These are phyloP conservation scores for Campoplex nolae DNA, from an alignment of 2,888 invertebrate genomes.

Conservation along the genomic window DNA sequence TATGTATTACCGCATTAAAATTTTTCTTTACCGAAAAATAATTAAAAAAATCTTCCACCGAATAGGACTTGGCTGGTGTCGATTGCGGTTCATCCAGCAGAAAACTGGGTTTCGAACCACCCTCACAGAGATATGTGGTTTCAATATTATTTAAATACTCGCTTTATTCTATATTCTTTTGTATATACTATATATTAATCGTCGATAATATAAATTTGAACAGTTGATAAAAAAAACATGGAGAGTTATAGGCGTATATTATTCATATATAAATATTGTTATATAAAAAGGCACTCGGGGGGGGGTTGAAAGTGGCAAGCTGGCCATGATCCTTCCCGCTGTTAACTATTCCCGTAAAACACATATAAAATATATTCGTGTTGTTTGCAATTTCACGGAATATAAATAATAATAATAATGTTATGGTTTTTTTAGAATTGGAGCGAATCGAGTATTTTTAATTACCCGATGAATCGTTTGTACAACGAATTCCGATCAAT, in stretches of 20 bases:
- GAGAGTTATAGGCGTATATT: slow-evolving; percentile 27
- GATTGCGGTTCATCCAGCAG: slow-evolving; percentile 1
- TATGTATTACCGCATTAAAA: not conserved
- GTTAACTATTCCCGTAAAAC: slow-evolving; percentile 43
- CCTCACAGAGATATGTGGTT: slow-evolving; percentile 13
- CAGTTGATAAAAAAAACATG: slow-evolving; percentile 39
- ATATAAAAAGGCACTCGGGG: slow-evolving; percentile 53
- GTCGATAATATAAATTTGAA: slow-evolving; percentile 51
- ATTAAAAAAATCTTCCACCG: slow-evolving; percentile 59
- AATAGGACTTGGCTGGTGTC: slow-evolving; percentile 16
- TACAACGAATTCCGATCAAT: not conserved
- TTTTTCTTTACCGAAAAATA: slow-evolving; percentile 32
- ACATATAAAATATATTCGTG: slow-evolving; percentile 49
- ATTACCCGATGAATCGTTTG: not conserved
- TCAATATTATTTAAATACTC: slow-evolving; percentile 31
- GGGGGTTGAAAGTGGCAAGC: slow-evolving; percentile 25
- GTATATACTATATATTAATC: slow-evolving; percentile 43
- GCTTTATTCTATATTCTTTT: slow-evolving; percentile 58
- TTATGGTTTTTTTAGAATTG: slow-evolving; percentile 20
- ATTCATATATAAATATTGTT: slow-evolving; percentile 3
- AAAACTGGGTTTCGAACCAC: not conserved
- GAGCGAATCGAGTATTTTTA: slow-evolving; percentile 5
- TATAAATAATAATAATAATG: slow-evolving; percentile 44
- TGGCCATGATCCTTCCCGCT: slow-evolving; percentile 25
- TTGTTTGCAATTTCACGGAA: slow-evolving; percentile 33